Evolutionary conservation across 1,140 invertebrate species (phyloP).

Genomic region (Cherax destructor): DNA sequence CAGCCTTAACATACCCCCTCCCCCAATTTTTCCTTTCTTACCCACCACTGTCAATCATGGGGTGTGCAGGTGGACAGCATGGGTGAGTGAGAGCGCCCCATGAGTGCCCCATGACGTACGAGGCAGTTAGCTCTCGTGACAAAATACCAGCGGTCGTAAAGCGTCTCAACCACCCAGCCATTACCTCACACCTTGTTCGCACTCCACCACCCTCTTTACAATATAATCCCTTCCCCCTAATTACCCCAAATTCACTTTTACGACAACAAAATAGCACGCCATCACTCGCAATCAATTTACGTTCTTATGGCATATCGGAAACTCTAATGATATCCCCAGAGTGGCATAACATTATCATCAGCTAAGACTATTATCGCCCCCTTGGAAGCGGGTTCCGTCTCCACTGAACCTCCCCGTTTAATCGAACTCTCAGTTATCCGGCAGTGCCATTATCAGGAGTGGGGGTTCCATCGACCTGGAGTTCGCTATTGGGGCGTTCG

Average conservation of each 20-base stretch:
- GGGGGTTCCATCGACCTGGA: background rate
- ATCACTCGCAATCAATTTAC: slow-evolving; percentile 9
- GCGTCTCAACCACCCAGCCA: background rate
- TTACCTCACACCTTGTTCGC: slow-evolving; percentile 8
- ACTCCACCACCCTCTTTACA: slow-evolving; percentile 1
- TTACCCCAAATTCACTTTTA: slow-evolving; percentile 24
- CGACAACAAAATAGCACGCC: slow-evolving; percentile 15
- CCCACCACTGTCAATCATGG: background rate
- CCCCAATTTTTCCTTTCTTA: too few relatives aligned
- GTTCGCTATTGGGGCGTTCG: background rate
- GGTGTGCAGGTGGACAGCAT: background rate
- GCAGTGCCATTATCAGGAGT: background rate
- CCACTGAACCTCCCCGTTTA: background rate
- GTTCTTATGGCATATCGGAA: slow-evolving; percentile 28
- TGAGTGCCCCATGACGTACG: background rate
- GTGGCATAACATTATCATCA: slow-evolving; percentile 5
- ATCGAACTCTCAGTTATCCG: slow-evolving; percentile 25
- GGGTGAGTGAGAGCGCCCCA: background rate
- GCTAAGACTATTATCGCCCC: background rate
- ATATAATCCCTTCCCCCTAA: slow-evolving; percentile 15
- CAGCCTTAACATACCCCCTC: background rate
- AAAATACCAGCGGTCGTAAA: background rate
- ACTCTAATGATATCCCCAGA: background rate
- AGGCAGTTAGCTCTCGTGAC: slow-evolving; percentile 2
- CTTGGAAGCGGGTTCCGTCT: background rate